phyloP scores from a whole-genome alignment of 2,113 vertebrate species.

The Chaetura pelagica region DNA sequence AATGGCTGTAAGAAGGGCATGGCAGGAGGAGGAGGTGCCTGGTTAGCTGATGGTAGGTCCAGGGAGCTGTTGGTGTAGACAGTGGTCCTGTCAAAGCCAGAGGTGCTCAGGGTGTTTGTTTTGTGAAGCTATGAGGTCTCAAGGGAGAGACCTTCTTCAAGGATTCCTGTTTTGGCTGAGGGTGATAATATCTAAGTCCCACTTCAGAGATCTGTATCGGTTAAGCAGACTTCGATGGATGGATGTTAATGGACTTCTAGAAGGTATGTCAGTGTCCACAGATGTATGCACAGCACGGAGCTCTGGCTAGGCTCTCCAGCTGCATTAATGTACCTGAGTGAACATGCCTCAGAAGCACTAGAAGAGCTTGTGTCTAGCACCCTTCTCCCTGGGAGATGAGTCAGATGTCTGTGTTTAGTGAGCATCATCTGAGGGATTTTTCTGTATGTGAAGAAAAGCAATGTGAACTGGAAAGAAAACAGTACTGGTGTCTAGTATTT shows the following conservation, averaged over 20 bases:
- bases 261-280: fast-evolving
- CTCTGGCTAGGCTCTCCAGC: not conserved
- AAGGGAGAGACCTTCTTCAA: not conserved
- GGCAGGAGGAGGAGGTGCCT: not conserved
- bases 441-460: not conserved
- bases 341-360: not conserved
- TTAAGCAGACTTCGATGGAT: not conserved
- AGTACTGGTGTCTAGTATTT: not conserved
- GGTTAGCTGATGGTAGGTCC: not conserved
- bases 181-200: not conserved
- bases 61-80: not conserved
- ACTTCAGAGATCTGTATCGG: not conserved
- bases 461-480: not conserved
- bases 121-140: not conserved
- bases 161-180: not conserved
- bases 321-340: fast-evolving
- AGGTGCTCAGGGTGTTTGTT: not conserved
- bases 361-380: not conserved
- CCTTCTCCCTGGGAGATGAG: not conserved
- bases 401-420: not conserved
- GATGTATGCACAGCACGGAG: not conserved
- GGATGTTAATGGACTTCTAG: not conserved
- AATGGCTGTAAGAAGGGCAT: not conserved
- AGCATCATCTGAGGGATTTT: not conserved
- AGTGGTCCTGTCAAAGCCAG: not conserved